These are phyloP conservation scores for Seladonia tumulorum DNA, from an alignment of 2,888 invertebrate species.

Conservation along the genomic window DNA sequence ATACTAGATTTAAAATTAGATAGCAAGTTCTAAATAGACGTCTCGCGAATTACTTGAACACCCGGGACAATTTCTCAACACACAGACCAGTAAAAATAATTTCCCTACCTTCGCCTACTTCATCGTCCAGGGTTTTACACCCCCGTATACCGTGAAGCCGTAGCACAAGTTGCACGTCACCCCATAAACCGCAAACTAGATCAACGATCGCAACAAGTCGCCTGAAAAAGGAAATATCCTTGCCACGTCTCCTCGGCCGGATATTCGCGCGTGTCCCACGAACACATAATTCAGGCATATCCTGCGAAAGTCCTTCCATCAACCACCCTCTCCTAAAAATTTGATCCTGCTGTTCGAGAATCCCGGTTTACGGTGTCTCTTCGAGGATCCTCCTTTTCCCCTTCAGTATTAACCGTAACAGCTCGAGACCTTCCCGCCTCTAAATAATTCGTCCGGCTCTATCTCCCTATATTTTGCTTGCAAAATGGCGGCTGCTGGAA, in stretches of 20 bases:
- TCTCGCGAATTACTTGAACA: background rate
- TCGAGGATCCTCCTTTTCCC: background rate
- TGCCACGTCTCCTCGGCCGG: background rate
- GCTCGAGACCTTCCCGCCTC: background rate
- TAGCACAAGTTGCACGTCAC: background rate
- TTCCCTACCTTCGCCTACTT: background rate
- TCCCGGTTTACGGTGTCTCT: background rate
- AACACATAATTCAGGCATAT: background rate
- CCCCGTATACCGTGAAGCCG: background rate
- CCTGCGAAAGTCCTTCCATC: background rate
- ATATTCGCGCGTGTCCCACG: background rate
- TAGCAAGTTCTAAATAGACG: background rate
- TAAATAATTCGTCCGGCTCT: background rate
- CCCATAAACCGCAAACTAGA: constrained; percentile 6
- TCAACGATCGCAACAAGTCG: background rate
- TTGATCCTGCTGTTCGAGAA: background rate
- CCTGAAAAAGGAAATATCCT: background rate
- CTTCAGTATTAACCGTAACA: background rate
- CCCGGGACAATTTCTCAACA: background rate
- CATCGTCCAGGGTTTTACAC: background rate
- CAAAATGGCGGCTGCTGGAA: background rate
- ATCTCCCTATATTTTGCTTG: background rate
- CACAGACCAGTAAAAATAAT: background rate
- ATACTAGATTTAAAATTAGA: no score
- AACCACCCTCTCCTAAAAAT: background rate